These are phyloP conservation scores for Sphaerophoria taeniata DNA, from an alignment of 2,888 invertebrate genomes.

Conservation along the genomic window DNA sequence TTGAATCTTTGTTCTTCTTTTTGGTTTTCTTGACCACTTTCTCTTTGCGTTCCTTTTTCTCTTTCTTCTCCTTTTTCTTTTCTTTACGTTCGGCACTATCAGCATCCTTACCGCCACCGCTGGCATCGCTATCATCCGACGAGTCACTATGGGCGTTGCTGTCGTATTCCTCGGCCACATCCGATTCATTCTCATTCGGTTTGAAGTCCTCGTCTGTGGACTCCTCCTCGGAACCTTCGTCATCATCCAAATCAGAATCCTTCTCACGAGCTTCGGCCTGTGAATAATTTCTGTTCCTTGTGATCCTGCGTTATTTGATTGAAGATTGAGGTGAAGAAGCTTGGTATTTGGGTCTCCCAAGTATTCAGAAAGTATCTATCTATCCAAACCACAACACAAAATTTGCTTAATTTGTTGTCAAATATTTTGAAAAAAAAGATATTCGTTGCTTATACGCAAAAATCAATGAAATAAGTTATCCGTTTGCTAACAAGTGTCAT, in stretches of 20 bases:
- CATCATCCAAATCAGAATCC: constrained; percentile 87
- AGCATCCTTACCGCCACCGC: constrained; percentile 84
- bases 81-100: constrained; percentile 78
- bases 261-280: constrained; percentile 97
- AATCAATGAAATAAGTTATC: too few species aligned
- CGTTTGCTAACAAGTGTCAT: too few species aligned
- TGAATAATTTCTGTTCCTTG: too few species aligned
- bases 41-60: constrained; percentile 78
- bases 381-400: too few species aligned
- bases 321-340: too few species aligned
- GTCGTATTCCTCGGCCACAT: constrained; percentile 90
- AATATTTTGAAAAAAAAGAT: too few species aligned
- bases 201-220: constrained; percentile 96
- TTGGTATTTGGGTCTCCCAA: too few species aligned
- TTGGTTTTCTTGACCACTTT: constrained; percentile 83
- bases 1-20: constrained; percentile 90
- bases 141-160: constrained; percentile 82
- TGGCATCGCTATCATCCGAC: constrained; percentile 83
- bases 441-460: too few species aligned
- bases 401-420: too few species aligned
- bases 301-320: too few species aligned
- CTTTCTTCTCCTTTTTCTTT: constrained; percentile 81
- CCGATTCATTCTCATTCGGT: constrained; percentile 92
- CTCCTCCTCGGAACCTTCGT: constrained; percentile 87
- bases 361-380: too few species aligned